These are phyloP conservation scores for Papilio elwesi DNA, from an alignment of 2,888 invertebrate genomes.

Conservation along the genomic window DNA sequence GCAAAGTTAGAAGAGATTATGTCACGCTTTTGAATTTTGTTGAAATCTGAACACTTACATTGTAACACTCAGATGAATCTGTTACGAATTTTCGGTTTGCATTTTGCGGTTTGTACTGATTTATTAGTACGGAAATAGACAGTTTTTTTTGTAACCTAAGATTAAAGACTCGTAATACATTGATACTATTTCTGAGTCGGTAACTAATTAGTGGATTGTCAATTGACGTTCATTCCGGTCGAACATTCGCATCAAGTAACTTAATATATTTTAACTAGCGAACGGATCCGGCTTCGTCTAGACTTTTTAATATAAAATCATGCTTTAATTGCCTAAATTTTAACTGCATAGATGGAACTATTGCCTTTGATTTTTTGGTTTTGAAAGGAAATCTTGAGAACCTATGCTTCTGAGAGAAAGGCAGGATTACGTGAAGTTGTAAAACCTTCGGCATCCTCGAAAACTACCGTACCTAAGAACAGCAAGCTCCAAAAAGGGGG, in stretches of 20 bases:
- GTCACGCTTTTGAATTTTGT: background rate
- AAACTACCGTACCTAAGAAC: no score
- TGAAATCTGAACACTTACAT: background rate
- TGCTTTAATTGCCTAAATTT: no score
- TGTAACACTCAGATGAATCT: background rate
- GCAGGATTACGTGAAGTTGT: no score
- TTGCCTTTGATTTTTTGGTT: no score
- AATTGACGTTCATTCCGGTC: conserved; percentile 24
- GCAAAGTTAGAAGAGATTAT: background rate
- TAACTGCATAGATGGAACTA: no score
- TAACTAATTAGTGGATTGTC: conserved; percentile 30
- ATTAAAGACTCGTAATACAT: conserved; percentile 18
- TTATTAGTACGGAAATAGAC: conserved; percentile 24
- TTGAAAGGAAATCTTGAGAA: no score
- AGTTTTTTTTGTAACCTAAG: conserved; percentile 21
- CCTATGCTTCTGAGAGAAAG: no score
- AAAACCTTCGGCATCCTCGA: no score
- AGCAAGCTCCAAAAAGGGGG: no score
- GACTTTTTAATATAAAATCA: background rate
- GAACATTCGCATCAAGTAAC: conserved; percentile 25
- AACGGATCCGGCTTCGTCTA: background rate
- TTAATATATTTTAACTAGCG: background rate
- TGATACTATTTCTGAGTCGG: conserved; percentile 15
- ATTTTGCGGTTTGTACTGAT: conserved; percentile 28
- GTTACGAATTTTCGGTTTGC: background rate